Evolutionary conservation across 2,888 invertebrate species (phyloP), one percentile per base, ranked within the genome.

Genomic region (Desoria tigrina): DNA sequence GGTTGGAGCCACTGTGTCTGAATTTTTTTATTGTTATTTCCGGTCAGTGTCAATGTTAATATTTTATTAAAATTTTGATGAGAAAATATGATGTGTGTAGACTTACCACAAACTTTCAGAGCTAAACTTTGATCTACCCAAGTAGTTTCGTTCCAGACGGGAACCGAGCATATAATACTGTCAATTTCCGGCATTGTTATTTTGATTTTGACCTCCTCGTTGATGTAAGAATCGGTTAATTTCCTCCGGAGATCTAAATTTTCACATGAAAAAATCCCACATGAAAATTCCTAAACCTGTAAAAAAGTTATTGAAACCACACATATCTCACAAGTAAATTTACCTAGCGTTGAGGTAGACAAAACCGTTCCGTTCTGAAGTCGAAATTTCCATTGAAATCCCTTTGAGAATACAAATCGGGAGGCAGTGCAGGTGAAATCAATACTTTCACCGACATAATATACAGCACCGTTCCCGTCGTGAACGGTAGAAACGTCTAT

Each of bases 61-160:
- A 7, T 49, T 49, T 18, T 7, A 18, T 18, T 18, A 49, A n/a
- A 49, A 49, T 7, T 56, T 28, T 56, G 14, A 14, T 24, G 26
- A 26, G 9, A 26, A 18, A 26, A n/a, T n/a, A n/a, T n/a, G n/a
- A 54, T 54, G 7, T 54, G 24, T 54, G 23, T 27, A 39, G n/a
- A n/a, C 42, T 63, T 39, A 71, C 71, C 71, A 62, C 63, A 60
- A 2, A 72, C 63, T 4, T 28, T 18, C 3, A 72, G 14, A 3
- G 42, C 21, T 7, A 65, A 42, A 2, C 64, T 50, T 39, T 57
- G 51, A 21, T 68, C 59, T 0, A 66, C 58, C 66, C 66, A 69
- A 32, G 42, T 32, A 11, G 66, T 63, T 55, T 69, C 67, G 62
- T 72, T 72, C 72, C 72, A 72, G 1, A 72, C 49, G 7, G 69